Percentiles rank a stretch among this genome's conserved stretches.
phyloP scores from a whole-genome alignment of 2,888 invertebrate species.

The Sabatieria punctata region DNA sequence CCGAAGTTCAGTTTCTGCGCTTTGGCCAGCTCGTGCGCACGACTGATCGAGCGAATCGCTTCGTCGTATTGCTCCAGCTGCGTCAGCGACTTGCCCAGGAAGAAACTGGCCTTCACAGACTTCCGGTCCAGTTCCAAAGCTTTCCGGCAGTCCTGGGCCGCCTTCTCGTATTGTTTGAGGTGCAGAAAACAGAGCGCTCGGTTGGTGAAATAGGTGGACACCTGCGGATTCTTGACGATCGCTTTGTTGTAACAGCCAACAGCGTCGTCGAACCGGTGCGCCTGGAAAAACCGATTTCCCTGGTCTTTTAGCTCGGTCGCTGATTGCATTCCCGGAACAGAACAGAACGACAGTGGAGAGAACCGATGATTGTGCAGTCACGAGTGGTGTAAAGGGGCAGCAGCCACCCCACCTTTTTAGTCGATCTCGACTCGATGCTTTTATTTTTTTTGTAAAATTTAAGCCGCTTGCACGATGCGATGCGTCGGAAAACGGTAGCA shows the following conservation, averaged over 20 bases:
- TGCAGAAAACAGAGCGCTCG: constrained; percentile 21
- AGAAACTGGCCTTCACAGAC: constrained; percentile 87
- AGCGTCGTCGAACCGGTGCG: constrained; percentile 84
- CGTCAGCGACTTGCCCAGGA: constrained; percentile 74
- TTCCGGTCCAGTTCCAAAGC: constrained; percentile 80
- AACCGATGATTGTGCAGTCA: no score
- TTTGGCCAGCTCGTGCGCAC: constrained; percentile 61
- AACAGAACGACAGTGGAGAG: no score
- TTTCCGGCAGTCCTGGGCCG: constrained; percentile 71
- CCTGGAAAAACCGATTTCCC: constrained; percentile 74
- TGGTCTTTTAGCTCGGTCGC: constrained; percentile 85
- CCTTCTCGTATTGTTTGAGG: constrained; percentile 54
- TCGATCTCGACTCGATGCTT: no score
- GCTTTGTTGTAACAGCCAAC: constrained; percentile 88
- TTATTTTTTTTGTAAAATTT: no score
- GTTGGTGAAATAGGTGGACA: constrained; percentile 32
- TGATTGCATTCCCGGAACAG: no score
- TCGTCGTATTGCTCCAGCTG: constrained; percentile 80
- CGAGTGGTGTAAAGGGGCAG: no score
- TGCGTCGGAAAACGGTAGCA: no score
- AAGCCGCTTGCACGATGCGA: no score
- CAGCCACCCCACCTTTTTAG: no score
- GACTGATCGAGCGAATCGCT: constrained; percentile 45
- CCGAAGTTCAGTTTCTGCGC: constrained; percentile 90
- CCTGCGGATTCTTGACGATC: constrained; percentile 82